Base-by-base conservation (phyloP, 2,888 invertebrate species). In the Dryobotodes eremita region DNA sequence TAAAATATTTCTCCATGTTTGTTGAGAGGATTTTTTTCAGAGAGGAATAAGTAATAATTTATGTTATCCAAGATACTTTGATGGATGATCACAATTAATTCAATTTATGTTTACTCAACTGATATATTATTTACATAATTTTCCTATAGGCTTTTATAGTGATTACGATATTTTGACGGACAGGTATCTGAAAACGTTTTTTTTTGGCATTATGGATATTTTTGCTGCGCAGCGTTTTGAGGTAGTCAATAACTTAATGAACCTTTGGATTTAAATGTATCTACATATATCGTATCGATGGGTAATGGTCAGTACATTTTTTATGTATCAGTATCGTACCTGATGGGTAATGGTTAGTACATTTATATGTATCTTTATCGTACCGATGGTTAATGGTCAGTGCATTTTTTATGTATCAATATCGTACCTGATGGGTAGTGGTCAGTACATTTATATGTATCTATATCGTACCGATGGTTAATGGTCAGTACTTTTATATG, bases 61-160 rank as follows among this genome's bases (percentile, higher is more conserved):
- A 80, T 88, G 88, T 91, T 92, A 90, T 89, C 86, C 87, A 89
- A 89, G 82, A 89, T 92, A 92, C 92, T 93, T 93, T 95, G 95
- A 95, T 95, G 94, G 94, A 95, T 94, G 93, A 92, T 93, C 89
- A 88, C 87, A 92, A 93, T 92, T 91, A 92, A 93, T 93, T 93
- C 91, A 93, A 93, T 94, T 94, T 93, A 81, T 87, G 85, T 93
- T 89, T 89, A 88, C 86, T 90, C 86, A 77, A 86, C 75, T 83
- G 13, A 65, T 80, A 87, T 88, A 89, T 89, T 88, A 89, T 89
- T 90, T 90, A 83, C 88, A 83, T 85, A 84, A 69, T 80, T 82
- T 70, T 68, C 78, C 31, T 77, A 65, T 76, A 86, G 64, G 89
- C 90, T 91, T 88, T 90, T 88, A 89, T 86, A 84, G 78, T 83